phyloP scores from a whole-genome alignment of 2,888 invertebrate species.

The Tillus elongatus region DNA sequence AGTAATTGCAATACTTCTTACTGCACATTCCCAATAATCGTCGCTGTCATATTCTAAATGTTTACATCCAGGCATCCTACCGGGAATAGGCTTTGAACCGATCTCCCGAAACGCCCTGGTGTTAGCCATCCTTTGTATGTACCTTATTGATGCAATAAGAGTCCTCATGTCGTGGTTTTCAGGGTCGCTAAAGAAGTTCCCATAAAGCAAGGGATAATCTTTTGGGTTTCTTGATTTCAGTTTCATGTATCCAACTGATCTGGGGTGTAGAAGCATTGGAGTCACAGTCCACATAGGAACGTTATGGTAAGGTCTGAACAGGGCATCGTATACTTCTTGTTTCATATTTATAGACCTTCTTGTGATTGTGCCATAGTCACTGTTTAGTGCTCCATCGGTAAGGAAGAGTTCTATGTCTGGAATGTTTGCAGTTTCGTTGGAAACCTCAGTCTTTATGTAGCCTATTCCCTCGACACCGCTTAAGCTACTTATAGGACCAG shows the following conservation, averaged over 20 bases:
- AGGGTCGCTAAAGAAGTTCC: slow-evolving; percentile 47
- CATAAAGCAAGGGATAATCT: slow-evolving; percentile 51
- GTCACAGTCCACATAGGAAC: slow-evolving; percentile 44
- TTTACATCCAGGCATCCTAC: slow-evolving; percentile 49
- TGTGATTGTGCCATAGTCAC: slow-evolving; percentile 43
- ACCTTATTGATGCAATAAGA: slow-evolving; percentile 48
- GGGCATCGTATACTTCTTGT: slow-evolving; percentile 29
- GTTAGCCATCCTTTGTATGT: slow-evolving; percentile 41
- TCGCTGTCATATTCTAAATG: slow-evolving; percentile 48
- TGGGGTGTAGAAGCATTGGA: slow-evolving; percentile 51
- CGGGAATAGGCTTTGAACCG: slow-evolving; percentile 48
- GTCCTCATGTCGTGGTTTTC: slow-evolving; percentile 41
- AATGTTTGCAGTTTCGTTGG: slow-evolving; percentile 45
- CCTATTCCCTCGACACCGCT: slow-evolving; percentile 56
- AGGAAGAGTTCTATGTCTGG: slow-evolving; percentile 60
- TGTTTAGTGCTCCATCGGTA: slow-evolving; percentile 47
- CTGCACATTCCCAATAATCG: slow-evolving; percentile 58
- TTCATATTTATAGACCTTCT: slow-evolving; percentile 19
- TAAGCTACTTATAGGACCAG: slow-evolving; percentile 47
- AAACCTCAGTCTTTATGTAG: slow-evolving; percentile 51
- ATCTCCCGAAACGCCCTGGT: slow-evolving; percentile 47
- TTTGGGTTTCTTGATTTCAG: slow-evolving; percentile 47
- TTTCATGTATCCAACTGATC: slow-evolving; percentile 45
- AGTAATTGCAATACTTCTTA: slow-evolving; percentile 51
- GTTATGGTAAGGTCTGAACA: slow-evolving; percentile 39